Evolutionary conservation across 1,140 invertebrate species (phyloP).

Genomic region (Homarus americanus): DNA sequence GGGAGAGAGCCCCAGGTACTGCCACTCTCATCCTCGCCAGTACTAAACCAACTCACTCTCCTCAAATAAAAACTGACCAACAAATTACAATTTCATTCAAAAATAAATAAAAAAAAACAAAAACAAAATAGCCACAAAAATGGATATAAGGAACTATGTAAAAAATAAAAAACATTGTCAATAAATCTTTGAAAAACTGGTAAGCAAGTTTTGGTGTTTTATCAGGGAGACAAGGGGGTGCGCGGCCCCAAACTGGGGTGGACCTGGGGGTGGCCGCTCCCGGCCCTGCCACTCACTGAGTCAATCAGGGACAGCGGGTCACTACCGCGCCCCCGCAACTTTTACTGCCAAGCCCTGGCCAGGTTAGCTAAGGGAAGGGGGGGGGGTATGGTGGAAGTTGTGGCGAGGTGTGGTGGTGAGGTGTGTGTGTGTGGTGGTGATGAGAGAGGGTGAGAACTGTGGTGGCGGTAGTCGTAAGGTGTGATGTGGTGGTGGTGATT

Average conservation of each 20-base stretch:
- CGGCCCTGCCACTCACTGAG: slow-evolving; percentile 30
- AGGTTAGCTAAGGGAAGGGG: not conserved
- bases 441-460: no score
- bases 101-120: no score
- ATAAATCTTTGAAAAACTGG: slow-evolving; percentile 12
- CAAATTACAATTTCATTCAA: no score
- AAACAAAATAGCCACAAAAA: no score
- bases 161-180: not conserved
- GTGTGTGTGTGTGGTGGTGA: not conserved
- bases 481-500: no score
- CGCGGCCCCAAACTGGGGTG: not conserved
- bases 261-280: slow-evolving; percentile 6
- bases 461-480: no score
- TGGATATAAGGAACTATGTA: no score
- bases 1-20: no score
- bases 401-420: not conserved
- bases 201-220: slow-evolving; percentile 42
- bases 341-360: slow-evolving; percentile 24
- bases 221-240: not conserved
- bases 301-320: slow-evolving; percentile 45
- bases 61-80: no score
- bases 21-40: no score
- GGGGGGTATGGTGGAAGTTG: slow-evolving; percentile 7
- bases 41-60: no score
- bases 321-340: slow-evolving; percentile 14